Evolutionary conservation across 1,140 invertebrate species (phyloP).

Genomic region (Mercenaria mercenaria): DNA sequence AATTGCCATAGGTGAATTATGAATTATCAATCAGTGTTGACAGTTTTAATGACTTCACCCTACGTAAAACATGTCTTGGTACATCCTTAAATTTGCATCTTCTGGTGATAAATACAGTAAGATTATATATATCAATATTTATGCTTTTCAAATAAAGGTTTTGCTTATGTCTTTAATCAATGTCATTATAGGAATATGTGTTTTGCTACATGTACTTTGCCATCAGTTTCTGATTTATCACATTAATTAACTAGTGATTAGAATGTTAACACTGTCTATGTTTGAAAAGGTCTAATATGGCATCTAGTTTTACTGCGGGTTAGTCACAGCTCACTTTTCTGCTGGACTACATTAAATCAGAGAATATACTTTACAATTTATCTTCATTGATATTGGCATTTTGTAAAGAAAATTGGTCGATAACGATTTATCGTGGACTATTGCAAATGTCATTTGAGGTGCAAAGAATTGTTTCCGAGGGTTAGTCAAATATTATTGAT

Average conservation of each 20-base stretch:
- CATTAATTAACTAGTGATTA: not conserved
- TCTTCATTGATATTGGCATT: too few species aligned
- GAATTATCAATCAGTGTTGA: slow-evolving; percentile 19
- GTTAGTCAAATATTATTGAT: too few species aligned
- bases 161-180: not conserved
- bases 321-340: not conserved
- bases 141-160: not conserved
- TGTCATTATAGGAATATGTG: not conserved
- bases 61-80: not conserved
- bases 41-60: not conserved
- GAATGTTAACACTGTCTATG: not conserved
- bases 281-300: slow-evolving; percentile 8
- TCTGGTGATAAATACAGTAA: not conserved
- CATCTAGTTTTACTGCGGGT: not conserved
- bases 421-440: too few species aligned
- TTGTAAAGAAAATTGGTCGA: too few species aligned
- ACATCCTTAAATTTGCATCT: not conserved
- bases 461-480: too few species aligned
- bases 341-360: too few species aligned
- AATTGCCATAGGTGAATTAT: not conserved
- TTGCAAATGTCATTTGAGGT: too few species aligned
- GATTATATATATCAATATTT: not conserved
- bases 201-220: not conserved
- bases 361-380: too few species aligned
- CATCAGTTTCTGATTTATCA: not conserved